Conservation (phyloP, 2,797 vertebrate species). For the Epinephelus coioides region DNA sequence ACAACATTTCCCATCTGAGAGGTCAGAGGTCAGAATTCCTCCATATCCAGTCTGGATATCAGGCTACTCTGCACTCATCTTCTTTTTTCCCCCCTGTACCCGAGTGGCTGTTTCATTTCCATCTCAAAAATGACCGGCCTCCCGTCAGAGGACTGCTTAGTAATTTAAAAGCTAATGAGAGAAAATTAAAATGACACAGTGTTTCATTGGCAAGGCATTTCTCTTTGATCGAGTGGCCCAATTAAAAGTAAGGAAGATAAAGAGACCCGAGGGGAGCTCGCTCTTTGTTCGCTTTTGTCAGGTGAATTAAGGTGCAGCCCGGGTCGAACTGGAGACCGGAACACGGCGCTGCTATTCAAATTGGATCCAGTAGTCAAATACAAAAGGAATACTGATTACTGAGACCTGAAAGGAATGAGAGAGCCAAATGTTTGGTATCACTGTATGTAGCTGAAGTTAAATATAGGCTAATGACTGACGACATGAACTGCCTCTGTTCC, state of each 20-base stretch:
- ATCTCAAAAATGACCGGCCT: conserved; percentile 24
- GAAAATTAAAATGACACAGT: conserved; percentile 67
- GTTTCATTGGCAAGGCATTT: conserved; percentile 47
- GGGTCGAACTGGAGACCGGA: conserved; percentile 22
- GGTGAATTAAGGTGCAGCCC: conserved; percentile 56
- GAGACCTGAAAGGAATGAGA: not conserved
- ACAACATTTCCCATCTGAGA: not conserved
- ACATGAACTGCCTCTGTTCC: too few relatives aligned
- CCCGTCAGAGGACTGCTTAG: conserved; percentile 36
- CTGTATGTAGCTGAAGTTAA: not conserved
- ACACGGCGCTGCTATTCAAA: not conserved
- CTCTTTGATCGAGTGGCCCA: conserved; percentile 65
- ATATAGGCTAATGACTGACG: not conserved
- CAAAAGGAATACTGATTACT: conserved; percentile 5
- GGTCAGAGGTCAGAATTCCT: conserved; percentile 7
- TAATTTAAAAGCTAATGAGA: conserved; percentile 70
- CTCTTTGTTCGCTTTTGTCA: conserved; percentile 50
- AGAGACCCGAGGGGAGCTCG: conserved; percentile 42
- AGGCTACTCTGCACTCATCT: not conserved
- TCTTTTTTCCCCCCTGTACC: not conserved
- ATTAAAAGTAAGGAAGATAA: conserved; percentile 65
- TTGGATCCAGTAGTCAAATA: conserved; percentile 1
- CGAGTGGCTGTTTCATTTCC: conserved; percentile 36
- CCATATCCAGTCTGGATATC: not conserved
- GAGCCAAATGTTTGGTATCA: too few relatives aligned